phyloP scores from a whole-genome alignment of 2,113 vertebrate genomes.

The Festucalex cinctus region DNA sequence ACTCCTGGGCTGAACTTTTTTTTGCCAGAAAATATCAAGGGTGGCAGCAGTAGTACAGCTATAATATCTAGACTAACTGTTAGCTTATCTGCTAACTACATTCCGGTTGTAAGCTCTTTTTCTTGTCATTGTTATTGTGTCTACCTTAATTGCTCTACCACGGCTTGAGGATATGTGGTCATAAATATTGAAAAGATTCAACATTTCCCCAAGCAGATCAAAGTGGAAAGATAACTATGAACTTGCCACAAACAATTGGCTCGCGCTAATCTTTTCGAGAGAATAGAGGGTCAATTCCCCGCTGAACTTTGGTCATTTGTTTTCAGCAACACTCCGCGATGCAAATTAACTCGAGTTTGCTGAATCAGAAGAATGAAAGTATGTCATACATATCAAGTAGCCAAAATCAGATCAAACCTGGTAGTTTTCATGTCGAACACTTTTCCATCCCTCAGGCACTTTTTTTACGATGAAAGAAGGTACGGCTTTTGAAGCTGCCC shows the following conservation, averaged over 20 bases:
- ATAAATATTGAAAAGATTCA: too few species aligned
- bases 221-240: too few species aligned
- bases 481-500: slow-evolving; percentile 1
- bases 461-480: slow-evolving; percentile 6
- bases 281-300: background rate
- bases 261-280: background rate
- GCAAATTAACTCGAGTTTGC: slow-evolving; percentile 10
- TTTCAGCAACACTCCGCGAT: slow-evolving; percentile 11
- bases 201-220: too few species aligned
- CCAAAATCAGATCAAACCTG: background rate
- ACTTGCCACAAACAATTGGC: background rate
- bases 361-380: slow-evolving; percentile 9
- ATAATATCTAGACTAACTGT: too few species aligned
- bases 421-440: slow-evolving; percentile 5
- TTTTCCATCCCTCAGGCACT: background rate
- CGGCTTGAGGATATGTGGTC: too few species aligned
- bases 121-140: too few species aligned
- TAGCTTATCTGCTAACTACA: too few species aligned
- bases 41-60: too few species aligned
- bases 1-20: too few species aligned
- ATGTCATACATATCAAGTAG: slow-evolving; percentile 13
- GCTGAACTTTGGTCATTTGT: slow-evolving; percentile 15
- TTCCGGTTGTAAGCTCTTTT: too few species aligned
- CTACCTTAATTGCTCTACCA: too few species aligned
- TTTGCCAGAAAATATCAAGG: too few species aligned